These are phyloP conservation scores for Neoaliturus tenellus DNA, from an alignment of 2,888 invertebrate species.

Conservation along the genomic window DNA sequence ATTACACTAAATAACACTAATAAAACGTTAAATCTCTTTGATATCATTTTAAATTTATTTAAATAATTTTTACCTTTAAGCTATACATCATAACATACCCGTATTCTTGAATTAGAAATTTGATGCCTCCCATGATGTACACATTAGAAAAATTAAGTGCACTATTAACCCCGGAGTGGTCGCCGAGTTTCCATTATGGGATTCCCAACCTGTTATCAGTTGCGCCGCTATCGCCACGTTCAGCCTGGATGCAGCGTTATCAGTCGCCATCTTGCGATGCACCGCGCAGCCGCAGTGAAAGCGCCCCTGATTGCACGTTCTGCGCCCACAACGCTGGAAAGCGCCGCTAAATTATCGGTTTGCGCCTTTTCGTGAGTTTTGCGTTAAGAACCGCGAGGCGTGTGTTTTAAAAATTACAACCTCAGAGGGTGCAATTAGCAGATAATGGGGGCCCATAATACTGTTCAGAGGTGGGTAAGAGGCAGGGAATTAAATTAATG, in stretches of 20 bases:
- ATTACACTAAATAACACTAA: too few species aligned
- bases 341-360: constrained; percentile 39
- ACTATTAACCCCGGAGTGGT: not conserved
- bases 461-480: not conserved
- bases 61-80: too few species aligned
- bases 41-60: too few species aligned
- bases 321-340: constrained; percentile 3
- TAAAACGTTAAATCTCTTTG: too few species aligned
- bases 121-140: too few species aligned
- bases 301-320: constrained; percentile 37
- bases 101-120: too few species aligned
- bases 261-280: not conserved
- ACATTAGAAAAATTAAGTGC: not conserved
- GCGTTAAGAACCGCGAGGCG: constrained; percentile 1
- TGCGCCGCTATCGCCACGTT: not conserved
- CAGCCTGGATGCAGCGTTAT: not conserved
- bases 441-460: not conserved
- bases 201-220: not conserved
- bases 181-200: not conserved
- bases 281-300: not conserved
- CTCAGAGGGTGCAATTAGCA: constrained; percentile 15
- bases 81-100: too few species aligned
- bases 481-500: not conserved
- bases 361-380: constrained; percentile 49
- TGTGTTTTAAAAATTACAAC: constrained; percentile 45